Conservation (phyloP, 2,797 vertebrate genomes). For the Sebastes minor region DNA sequence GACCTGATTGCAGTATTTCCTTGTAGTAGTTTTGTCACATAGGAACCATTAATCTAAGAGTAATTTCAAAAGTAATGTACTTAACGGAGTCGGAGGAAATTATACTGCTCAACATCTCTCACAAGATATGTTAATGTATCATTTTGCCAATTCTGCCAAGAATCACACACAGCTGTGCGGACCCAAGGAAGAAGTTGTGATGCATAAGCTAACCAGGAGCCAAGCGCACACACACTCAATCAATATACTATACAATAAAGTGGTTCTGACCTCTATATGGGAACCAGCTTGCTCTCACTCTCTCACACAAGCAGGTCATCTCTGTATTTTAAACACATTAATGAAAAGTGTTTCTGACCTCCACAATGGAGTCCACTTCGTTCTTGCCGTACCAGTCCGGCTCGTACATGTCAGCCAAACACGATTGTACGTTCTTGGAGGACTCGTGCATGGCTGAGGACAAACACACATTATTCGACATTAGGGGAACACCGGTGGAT, state of each 20-base stretch:
- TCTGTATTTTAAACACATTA: background rate
- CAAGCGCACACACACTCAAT: background rate
- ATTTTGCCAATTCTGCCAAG: background rate
- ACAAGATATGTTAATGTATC: background rate
- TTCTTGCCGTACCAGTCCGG: conserved; percentile 93
- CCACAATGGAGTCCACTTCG: conserved; percentile 90
- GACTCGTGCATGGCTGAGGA: conserved; percentile 95
- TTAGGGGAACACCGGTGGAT: background rate
- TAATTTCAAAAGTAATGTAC: background rate
- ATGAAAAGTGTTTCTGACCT: conserved; percentile 83
- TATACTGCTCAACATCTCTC: background rate
- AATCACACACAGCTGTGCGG: background rate
- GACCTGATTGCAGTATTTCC: background rate
- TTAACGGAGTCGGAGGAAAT: background rate
- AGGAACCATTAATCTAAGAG: conserved; percentile 1
- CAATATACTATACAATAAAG: background rate
- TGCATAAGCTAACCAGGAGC: background rate
- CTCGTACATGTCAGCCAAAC: conserved; percentile 96
- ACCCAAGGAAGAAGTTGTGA: background rate
- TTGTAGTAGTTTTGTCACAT: background rate
- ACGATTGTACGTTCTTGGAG: conserved; percentile 92
- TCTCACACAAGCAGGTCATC: background rate
- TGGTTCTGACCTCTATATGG: conserved; percentile 2
- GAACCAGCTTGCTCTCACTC: background rate
- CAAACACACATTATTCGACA: conserved; percentile 1